phyloP scores from a whole-genome alignment of 2,888 invertebrate genomes.

The Mythimna pallens region DNA sequence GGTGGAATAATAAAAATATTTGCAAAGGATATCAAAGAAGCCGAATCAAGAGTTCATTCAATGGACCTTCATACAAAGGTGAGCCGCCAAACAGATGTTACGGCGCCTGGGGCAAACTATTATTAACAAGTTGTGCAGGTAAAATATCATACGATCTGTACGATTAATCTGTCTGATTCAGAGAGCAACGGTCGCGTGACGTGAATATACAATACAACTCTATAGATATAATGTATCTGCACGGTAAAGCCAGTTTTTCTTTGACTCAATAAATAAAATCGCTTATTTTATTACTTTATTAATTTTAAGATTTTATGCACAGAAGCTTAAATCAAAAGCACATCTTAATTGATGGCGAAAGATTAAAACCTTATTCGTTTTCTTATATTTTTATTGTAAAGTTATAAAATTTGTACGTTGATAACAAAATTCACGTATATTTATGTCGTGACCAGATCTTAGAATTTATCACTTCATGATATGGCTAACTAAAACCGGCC shows the following conservation, averaged over 20 bases:
- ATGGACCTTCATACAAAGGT: conserved; percentile 74
- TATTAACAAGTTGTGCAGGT: conserved; percentile 79
- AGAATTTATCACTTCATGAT: too few species aligned
- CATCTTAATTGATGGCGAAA: not conserved
- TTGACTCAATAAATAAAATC: conserved; percentile 5
- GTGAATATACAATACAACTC: conserved; percentile 22
- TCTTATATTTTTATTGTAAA: not conserved
- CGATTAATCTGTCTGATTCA: conserved; percentile 59
- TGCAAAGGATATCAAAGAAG: conserved; percentile 67
- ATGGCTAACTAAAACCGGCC: too few species aligned
- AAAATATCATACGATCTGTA: conserved; percentile 78
- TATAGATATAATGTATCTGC: conserved; percentile 9
- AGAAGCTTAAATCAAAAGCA: not conserved
- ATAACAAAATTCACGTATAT: too few species aligned
- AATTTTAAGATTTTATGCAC: not conserved
- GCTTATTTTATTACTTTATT: conserved; percentile 20
- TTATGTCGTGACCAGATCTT: too few species aligned
- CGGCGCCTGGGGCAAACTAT: conserved; percentile 69
- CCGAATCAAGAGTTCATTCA: conserved; percentile 74
- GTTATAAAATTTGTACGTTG: not conserved
- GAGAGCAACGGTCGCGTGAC: conserved; percentile 63
- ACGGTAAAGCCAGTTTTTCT: conserved; percentile 10
- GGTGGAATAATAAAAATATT: conserved; percentile 57
- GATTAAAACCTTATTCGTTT: not conserved
- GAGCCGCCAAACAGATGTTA: conserved; percentile 82